Conservation (phyloP, 2,888 invertebrate genomes). For the Thera obeliscata region DNA sequence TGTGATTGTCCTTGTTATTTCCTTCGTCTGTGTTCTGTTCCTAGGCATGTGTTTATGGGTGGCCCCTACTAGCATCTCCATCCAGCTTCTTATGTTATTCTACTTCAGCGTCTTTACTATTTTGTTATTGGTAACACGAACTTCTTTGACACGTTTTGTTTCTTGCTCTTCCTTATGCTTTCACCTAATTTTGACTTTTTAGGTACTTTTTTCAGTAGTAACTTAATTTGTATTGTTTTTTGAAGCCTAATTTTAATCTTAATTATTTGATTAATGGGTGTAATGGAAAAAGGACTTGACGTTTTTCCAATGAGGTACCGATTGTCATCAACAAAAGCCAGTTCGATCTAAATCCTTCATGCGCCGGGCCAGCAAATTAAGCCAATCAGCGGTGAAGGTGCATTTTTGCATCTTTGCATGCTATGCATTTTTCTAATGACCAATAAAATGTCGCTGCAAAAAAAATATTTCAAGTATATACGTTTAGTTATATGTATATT, state of each 20-base stretch:
- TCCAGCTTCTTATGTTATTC: conserved; percentile 47
- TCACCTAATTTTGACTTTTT: conserved; percentile 38
- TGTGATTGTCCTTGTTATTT: conserved; percentile 53
- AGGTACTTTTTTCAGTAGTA: conserved; percentile 38
- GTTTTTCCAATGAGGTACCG: conserved; percentile 6
- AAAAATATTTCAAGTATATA: not conserved
- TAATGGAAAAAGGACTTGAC: conserved; percentile 9
- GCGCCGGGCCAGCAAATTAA: not conserved
- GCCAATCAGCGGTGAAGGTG: not conserved
- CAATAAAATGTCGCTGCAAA: not conserved
- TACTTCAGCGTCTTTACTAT: conserved; percentile 27
- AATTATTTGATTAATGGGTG: conserved; percentile 13
- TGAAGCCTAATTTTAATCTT: conserved; percentile 14
- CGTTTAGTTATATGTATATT: not conserved
- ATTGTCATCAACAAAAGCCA: conserved; percentile 11
- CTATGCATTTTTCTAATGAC: not conserved
- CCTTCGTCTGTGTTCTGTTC: conserved; percentile 50
- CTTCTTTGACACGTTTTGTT: conserved; percentile 36
- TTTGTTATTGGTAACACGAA: conserved; percentile 24
- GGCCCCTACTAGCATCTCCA: conserved; percentile 54
- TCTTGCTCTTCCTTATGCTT: conserved; percentile 52
- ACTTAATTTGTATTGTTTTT: conserved; percentile 21
- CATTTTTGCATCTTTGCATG: not conserved
- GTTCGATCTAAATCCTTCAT: not conserved
- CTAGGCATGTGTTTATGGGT: conserved; percentile 70